phyloP scores from a whole-genome alignment of 2,797 vertebrate genomes.

The Acipenser ruthenus region DNA sequence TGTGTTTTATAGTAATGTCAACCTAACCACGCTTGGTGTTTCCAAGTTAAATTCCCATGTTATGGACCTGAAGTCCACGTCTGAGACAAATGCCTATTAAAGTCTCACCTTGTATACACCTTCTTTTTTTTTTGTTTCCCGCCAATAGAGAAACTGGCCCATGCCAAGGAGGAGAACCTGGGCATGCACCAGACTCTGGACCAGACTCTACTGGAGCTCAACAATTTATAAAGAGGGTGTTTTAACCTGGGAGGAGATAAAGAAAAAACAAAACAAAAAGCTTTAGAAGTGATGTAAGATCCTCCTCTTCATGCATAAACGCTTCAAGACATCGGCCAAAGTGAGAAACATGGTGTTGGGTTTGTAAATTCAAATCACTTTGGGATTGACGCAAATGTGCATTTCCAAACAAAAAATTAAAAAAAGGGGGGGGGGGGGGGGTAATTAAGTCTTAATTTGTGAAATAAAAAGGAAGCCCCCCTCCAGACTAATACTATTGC shows the following conservation, averaged over 20 bases:
- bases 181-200: constrained; percentile 91
- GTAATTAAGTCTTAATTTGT: constrained; percentile 9
- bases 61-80: neutral
- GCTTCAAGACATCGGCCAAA: constrained; percentile 10
- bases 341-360: constrained; percentile 16
- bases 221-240: constrained; percentile 76
- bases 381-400: neutral
- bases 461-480: neutral
- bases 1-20: neutral
- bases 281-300: constrained; percentile 20
- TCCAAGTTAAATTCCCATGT: no score
- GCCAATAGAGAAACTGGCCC: constrained; percentile 81
- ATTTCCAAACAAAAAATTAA: neutral
- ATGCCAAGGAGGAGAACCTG: constrained; percentile 95
- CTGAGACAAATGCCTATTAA: neutral
- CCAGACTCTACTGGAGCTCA: constrained; percentile 92
- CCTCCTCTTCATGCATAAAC: constrained; percentile 11
- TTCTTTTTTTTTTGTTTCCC: constrained; percentile 29
- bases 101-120: constrained; percentile 17
- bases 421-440: neutral
- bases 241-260: constrained; percentile 7
- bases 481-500: constrained; percentile 1
- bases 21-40: no score
- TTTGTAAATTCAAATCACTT: constrained; percentile 11
- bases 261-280: constrained; percentile 23